Percentiles rank a stretch among this genome's conserved stretches.
phyloP scores from a whole-genome alignment of 2,888 invertebrate genomes.

The Dastarcus helophoroides region DNA sequence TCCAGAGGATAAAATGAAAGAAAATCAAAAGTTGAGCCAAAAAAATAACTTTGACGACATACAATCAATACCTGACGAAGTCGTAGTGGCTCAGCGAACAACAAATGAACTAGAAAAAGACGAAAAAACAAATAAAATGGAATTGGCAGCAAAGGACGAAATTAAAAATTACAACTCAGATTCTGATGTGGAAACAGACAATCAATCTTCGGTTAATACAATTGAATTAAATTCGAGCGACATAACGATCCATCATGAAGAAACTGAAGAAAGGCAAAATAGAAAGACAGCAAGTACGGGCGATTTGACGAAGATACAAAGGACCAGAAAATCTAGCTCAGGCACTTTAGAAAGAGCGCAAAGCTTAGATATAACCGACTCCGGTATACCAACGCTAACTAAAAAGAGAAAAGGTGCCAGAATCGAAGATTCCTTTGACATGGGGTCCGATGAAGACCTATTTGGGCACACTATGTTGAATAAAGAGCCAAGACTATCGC shows the following conservation, averaged over 20 bases:
- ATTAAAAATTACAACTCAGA: conserved; percentile 36
- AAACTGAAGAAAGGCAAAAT: conserved; percentile 47
- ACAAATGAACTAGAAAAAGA: conserved; percentile 16
- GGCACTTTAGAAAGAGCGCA: conserved; percentile 66
- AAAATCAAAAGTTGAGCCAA: conserved; percentile 1
- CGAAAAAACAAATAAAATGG: conserved; percentile 11
- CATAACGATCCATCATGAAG: conserved; percentile 61
- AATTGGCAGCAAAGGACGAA: conserved; percentile 9
- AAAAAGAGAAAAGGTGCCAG: conserved; percentile 53
- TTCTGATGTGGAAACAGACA: conserved; percentile 41
- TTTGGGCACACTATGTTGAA: conserved; percentile 40
- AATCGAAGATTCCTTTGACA: conserved; percentile 34
- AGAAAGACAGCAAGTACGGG: conserved; percentile 70
- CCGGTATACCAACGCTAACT: conserved; percentile 27
- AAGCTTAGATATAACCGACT: conserved; percentile 61
- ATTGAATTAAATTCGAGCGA: conserved; percentile 65
- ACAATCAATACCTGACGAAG: conserved; percentile 40
- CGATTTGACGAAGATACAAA: conserved; percentile 60
- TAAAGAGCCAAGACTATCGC: conserved; percentile 47
- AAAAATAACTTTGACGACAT: conserved; percentile 41
- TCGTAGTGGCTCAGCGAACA: conserved; percentile 35
- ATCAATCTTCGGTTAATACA: conserved; percentile 43
- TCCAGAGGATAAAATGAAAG: conserved; percentile 30
- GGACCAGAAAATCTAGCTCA: conserved; percentile 34
- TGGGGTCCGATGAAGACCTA: conserved; percentile 32